Percentiles rank a stretch among this genome's conserved stretches.
These are phyloP conservation scores for Pandemis heparana DNA, from an alignment of 2,888 invertebrate genomes.

Conservation along the genomic window DNA sequence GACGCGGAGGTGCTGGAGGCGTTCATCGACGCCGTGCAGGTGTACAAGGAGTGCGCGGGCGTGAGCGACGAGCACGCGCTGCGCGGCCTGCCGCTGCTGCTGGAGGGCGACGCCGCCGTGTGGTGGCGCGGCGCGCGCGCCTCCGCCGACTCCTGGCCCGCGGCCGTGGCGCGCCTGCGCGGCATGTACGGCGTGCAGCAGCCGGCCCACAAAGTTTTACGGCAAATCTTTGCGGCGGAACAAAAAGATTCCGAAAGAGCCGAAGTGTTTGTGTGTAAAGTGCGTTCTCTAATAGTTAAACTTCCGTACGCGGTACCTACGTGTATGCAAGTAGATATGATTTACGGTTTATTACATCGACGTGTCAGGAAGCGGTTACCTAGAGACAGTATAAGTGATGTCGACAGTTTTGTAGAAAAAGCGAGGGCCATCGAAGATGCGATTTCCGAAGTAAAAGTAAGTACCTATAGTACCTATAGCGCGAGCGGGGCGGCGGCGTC, in stretches of 20 bases:
- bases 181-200: slow-evolving; percentile 12
- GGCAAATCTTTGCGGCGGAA: slow-evolving; percentile 6
- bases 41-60: slow-evolving; percentile 26
- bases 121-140: slow-evolving; percentile 37
- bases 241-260: slow-evolving; percentile 5
- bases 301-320: slow-evolving; percentile 7
- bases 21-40: slow-evolving; percentile 26
- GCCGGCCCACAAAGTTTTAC: slow-evolving; percentile 21
- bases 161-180: slow-evolving; percentile 23
- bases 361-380: slow-evolving; percentile 14
- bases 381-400: background rate
- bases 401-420: background rate
- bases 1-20: slow-evolving; percentile 26
- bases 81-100: slow-evolving; percentile 34
- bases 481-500: background rate
- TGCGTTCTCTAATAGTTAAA: background rate
- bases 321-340: slow-evolving; percentile 1
- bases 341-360: slow-evolving; percentile 10
- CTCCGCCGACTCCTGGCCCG: slow-evolving; percentile 6
- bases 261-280: slow-evolving; percentile 5
- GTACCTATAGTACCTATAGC: background rate
- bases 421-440: slow-evolving; percentile 13
- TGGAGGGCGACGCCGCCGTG: slow-evolving; percentile 30
- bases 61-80: slow-evolving; percentile 34
- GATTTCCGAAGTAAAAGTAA: background rate